phyloP scores from a whole-genome alignment of 2,888 invertebrate genomes.

The Poecilus cupreus region DNA sequence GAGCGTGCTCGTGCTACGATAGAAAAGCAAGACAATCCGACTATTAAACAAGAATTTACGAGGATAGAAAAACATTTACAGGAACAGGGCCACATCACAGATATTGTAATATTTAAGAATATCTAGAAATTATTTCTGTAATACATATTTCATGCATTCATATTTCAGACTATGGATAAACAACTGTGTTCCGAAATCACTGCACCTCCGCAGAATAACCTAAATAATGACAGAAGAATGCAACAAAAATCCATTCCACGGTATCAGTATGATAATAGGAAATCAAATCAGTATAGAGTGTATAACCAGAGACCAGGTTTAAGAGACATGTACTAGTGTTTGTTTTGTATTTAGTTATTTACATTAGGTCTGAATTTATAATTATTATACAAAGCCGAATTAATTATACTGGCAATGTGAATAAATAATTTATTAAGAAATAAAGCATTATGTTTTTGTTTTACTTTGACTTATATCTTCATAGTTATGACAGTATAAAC shows the following conservation, averaged over 20 bases:
- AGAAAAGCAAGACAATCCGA: conserved; percentile 74
- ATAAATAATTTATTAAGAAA: conserved; percentile 22
- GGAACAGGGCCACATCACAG: conserved; percentile 75
- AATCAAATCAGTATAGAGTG: conserved; percentile 25
- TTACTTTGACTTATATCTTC: background rate
- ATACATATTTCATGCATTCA: conserved; percentile 37
- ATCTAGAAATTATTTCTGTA: background rate
- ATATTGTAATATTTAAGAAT: conserved; percentile 69
- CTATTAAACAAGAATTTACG: conserved; percentile 75
- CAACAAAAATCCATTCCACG: conserved; percentile 25
- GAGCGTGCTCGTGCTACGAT: conserved; percentile 73
- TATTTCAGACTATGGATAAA: conserved; percentile 70
- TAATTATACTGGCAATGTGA: background rate
- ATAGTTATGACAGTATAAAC: too few relatives aligned
- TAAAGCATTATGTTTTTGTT: background rate
- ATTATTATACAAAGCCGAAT: background rate
- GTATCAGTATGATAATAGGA: conserved; percentile 41
- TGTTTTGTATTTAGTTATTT: conserved; percentile 14
- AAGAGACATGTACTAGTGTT: conserved; percentile 36
- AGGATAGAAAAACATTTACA: conserved; percentile 75
- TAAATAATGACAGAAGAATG: background rate
- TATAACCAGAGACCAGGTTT: conserved; percentile 56
- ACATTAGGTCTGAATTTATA: conserved; percentile 22
- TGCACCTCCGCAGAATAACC: background rate
- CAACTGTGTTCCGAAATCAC: conserved; percentile 70